These are phyloP conservation scores for Litoditis marina DNA, from an alignment of 2,888 invertebrate species.

Conservation along the genomic window DNA sequence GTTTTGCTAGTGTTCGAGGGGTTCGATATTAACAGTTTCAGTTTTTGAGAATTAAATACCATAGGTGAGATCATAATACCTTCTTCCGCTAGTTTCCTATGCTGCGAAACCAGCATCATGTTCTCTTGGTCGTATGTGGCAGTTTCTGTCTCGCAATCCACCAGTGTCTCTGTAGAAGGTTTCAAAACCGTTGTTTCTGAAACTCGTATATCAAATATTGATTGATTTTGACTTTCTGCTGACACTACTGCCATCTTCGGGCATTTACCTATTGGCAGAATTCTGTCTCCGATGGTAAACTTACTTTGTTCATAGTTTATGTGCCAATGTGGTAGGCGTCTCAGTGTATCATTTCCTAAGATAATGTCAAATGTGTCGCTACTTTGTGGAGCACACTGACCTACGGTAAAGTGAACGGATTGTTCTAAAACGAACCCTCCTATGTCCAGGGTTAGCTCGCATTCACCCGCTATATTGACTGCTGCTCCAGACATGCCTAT, in stretches of 20 bases:
- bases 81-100: no score
- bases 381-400: not conserved
- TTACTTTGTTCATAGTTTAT: conserved; percentile 4
- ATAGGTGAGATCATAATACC: no score
- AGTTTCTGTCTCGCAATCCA: conserved; percentile 3
- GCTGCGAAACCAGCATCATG: no score
- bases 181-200: conserved; percentile 1
- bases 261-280: not conserved
- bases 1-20: no score
- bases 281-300: conserved; percentile 5
- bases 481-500: conserved; percentile 4
- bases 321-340: conserved; percentile 4
- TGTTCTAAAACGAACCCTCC: conserved; percentile 1
- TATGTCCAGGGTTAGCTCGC: conserved; percentile 4
- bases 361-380: conserved; percentile 11
- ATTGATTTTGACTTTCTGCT: not conserved
- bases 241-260: no score
- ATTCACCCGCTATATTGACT: conserved; percentile 8
- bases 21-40: no score
- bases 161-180: conserved; percentile 3
- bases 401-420: not conserved
- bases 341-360: conserved; percentile 14
- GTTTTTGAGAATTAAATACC: no score
- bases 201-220: not conserved
- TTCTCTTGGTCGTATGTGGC: no score